phyloP scores from a whole-genome alignment of 2,797 vertebrate genomes.

The Anas flavirostris region DNA sequence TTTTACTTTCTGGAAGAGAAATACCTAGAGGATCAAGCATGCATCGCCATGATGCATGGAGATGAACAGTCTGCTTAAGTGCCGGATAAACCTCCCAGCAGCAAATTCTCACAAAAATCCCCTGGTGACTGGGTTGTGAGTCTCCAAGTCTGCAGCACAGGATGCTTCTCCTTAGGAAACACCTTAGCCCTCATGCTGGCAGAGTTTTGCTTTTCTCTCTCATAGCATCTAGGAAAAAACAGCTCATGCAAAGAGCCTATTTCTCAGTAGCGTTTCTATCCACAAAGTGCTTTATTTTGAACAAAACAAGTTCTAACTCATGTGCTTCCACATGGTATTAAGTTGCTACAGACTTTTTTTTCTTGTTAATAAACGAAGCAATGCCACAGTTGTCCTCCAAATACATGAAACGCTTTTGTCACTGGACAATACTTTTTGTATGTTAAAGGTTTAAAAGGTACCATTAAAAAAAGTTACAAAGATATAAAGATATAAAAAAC shows the following conservation, averaged over 20 bases:
- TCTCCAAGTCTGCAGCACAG: neutral
- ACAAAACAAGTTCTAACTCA: neutral
- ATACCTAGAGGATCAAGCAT: neutral
- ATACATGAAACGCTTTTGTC: neutral
- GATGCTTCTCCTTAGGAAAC: neutral
- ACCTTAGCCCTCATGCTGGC: fast-evolving
- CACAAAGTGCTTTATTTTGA: neutral
- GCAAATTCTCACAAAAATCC: neutral
- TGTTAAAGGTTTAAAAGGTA: conserved; percentile 23
- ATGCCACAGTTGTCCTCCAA: neutral
- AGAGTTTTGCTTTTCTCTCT: neutral
- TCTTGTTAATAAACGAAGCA: neutral
- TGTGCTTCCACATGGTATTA: neutral
- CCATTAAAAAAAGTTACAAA: neutral
- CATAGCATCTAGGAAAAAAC: fast-evolving
- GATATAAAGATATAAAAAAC: neutral
- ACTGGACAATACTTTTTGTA: neutral
- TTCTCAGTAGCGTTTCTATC: neutral
- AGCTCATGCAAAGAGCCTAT: fast-evolving
- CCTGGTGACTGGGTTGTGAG: fast-evolving
- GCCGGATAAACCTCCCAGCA: fast-evolving
- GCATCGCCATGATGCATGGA: fast-evolving
- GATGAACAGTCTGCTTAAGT: fast-evolving
- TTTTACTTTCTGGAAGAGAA: neutral
- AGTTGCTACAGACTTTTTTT: neutral